phyloP scores from a whole-genome alignment of 2,888 invertebrate genomes.

The Drosophila hamatofila region DNA sequence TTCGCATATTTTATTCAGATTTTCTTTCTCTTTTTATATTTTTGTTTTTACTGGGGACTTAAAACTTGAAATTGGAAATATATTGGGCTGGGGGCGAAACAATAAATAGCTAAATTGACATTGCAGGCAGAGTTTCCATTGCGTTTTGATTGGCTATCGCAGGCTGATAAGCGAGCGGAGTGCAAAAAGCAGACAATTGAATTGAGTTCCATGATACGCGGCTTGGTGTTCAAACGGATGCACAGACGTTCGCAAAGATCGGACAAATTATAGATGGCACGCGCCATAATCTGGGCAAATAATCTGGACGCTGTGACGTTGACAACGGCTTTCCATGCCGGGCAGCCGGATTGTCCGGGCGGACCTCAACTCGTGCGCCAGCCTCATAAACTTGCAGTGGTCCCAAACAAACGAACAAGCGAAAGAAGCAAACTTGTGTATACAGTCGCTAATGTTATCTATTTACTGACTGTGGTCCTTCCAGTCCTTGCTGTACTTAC shows the following conservation, averaged over 20 bases:
- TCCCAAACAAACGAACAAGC: conserved; percentile 15
- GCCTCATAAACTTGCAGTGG: conserved; percentile 54
- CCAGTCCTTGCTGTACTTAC: conserved; percentile 7
- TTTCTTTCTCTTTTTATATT: conserved; percentile 27
- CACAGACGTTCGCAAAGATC: conserved; percentile 22
- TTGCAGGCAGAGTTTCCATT: conserved; percentile 49
- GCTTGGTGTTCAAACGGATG: conserved; percentile 25
- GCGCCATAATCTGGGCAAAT: conserved; percentile 59
- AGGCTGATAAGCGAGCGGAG: conserved; percentile 28
- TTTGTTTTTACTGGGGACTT: conserved; percentile 56
- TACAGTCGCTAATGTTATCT: conserved; percentile 53
- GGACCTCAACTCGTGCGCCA: conserved; percentile 36
- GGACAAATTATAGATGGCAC: conserved; percentile 44
- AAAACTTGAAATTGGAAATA: conserved; percentile 69
- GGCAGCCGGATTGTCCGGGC: conserved; percentile 7
- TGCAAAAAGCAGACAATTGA: conserved; percentile 57
- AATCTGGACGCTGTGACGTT: conserved; percentile 35
- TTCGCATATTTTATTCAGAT: conserved; percentile 14
- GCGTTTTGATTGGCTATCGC: conserved; percentile 54
- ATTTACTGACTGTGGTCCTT: conserved; percentile 37
- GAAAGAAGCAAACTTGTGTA: conserved; percentile 24
- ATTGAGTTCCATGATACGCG: conserved; percentile 51
- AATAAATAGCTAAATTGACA: conserved; percentile 57
- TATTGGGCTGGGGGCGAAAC: conserved; percentile 31
- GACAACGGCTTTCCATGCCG: conserved; percentile 6